Base-by-base conservation (phyloP, 2,888 invertebrate species). In the Heliconius ethilla region DNA sequence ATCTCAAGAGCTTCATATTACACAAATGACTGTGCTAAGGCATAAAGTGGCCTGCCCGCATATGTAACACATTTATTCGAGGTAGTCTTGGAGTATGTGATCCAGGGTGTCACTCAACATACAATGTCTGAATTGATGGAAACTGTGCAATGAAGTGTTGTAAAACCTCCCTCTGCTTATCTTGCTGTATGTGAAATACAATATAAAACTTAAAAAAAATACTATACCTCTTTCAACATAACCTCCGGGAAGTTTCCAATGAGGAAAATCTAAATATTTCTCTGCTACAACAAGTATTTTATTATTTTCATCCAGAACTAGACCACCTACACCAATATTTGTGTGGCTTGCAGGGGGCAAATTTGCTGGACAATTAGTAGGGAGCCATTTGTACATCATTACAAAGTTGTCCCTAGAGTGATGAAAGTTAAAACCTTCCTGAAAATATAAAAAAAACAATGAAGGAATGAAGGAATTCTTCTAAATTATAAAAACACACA, bases 361-460 rank as follows among this genome's bases (percentile, higher is more conserved):
- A 85, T 97, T 97, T 29, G 92, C 88, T 86, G 95, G 94, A 78
- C 95, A 88, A 13, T 90, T 91, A 75, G 83, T 88, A 2, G 97
- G 96, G 79, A 99, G 91, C 98, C 98, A 98, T 87, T 96, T 96
- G 84, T 96, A 97, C 95, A 99, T 95, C 95, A 96, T 96, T 0
- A 98, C 97, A 89, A 96, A 97, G 55, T 96, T 96, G 76, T 96
- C 95, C 85, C 96, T 96, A 0, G 98, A 97, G 92, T 98, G 98
- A 89, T 99, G 98, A 87, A 97, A 98, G 83, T 96, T 96, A 88
- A 99, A 98, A 27, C 97, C 97, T 87, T 96, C 95, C 96, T 97
- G 66, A 69, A 76, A 73, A n/a, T 25, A 25, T 15, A 70, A 51
- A 29, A 59, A 29, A 18, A 51, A 67, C 33, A 62, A 27, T 27